These are phyloP conservation scores for Cosmopolites sordidus DNA, from an alignment of 2,888 invertebrate species.

Conservation along the genomic window DNA sequence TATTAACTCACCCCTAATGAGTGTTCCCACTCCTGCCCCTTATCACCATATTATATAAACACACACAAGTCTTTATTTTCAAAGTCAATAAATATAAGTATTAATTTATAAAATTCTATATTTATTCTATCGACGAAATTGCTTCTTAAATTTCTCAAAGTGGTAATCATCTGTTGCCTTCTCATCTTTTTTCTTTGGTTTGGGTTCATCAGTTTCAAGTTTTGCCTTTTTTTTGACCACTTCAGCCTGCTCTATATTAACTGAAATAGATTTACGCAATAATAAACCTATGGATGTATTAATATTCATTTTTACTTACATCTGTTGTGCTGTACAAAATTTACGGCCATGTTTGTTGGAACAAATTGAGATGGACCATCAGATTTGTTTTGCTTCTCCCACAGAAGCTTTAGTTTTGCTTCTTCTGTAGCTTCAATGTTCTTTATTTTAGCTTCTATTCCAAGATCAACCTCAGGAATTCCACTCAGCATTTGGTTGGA, in stretches of 20 bases:
- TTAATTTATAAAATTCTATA: neutral
- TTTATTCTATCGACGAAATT: constrained; percentile 71
- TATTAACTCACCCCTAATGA: constrained; percentile 79
- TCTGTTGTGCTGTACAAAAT: constrained; percentile 96
- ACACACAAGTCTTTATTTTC: neutral
- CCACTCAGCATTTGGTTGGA: constrained; percentile 99
- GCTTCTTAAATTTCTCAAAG: constrained; percentile 94
- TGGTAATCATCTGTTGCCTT: constrained; percentile 96
- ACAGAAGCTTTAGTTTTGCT: constrained; percentile 87
- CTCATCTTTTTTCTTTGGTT: constrained; percentile 72
- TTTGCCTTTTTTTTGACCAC: constrained; percentile 58
- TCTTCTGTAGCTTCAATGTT: constrained; percentile 99
- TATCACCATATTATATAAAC: constrained; percentile 50
- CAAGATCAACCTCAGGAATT: constrained; percentile 98
- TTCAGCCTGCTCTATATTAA: constrained; percentile 77
- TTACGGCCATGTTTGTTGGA: constrained; percentile 96
- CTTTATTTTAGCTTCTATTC: constrained; percentile 97
- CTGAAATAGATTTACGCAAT: constrained; percentile 48
- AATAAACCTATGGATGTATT: too few species aligned
- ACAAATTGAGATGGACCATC: constrained; percentile 94
- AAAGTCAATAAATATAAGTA: neutral
- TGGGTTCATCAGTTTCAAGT: constrained; percentile 54
- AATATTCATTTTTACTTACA: constrained; percentile 56
- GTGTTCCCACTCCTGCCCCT: constrained; percentile 77
- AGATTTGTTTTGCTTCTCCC: constrained; percentile 86